Base-by-base conservation (phyloP, 2,888 invertebrate species). In the Teleogryllus oceanicus region DNA sequence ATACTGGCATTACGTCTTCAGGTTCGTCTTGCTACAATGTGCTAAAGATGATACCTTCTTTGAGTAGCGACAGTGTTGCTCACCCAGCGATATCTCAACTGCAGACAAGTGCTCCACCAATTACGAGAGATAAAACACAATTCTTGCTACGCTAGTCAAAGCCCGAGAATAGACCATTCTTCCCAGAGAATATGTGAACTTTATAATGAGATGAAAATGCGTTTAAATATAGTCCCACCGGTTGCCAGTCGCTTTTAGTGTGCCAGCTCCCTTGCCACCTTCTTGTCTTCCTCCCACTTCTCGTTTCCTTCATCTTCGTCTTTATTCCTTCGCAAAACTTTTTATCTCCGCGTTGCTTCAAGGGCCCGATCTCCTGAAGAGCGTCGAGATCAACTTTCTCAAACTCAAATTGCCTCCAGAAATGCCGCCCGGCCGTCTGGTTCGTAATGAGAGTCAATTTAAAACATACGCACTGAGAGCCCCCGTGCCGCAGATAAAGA, bases 171-270 rank as follows among this genome's bases (percentile, higher is more conserved):
- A 62, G 2, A 62, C 11, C 62, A 62, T 62, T 18, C 62, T 62
- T 62, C n/a, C 5, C 62, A 62, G 62, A 62, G 13, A 62, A 62
- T 62, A 62, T 62, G 62, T 62, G 62, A 62, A 62, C 62, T 62
- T 62, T 62, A 62, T 62, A 62, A 62, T 62, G 62, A 62, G 62
- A 62, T 62, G 62, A n/a, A 62, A 62, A 62, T 62, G 62, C 13
- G 62, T 16, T 62, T 62, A 62, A 62, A 62, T 62, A 12, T 62
- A n/a, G 62, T 62, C 62, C n/a, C 37, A 18, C 62, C n/a, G 62
- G 62, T 13, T 62, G 62, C 13, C 13, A n/a, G 62, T 1, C n/a
- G 62, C 62, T 12, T 62, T 62, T 13, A 18, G 62, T 37, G 37
- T 37, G 8, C 37, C 37, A 37, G 37, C 37, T 37, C 37, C 37